phyloP scores from a whole-genome alignment of 2,113 vertebrate genomes.

The Hippopotamus amphibius region DNA sequence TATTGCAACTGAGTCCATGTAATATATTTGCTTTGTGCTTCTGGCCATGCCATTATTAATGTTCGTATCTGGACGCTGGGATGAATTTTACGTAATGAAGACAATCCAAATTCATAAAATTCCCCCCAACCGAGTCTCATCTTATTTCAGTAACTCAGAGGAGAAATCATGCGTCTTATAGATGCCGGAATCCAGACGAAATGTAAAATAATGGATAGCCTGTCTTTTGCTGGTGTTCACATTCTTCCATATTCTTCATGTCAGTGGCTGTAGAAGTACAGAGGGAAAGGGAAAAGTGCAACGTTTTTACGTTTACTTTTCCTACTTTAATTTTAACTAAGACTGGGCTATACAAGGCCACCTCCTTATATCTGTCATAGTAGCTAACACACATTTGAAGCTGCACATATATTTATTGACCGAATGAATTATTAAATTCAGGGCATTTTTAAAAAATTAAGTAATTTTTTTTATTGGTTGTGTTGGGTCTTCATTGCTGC shows the following conservation, averaged over 20 bases:
- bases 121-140: neutral
- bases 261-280: neutral
- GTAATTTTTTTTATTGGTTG: too few species aligned
- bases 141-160: neutral
- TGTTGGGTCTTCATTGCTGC: too few species aligned
- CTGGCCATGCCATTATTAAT: neutral
- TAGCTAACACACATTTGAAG: neutral
- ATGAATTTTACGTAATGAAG: neutral
- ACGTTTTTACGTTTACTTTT: neutral
- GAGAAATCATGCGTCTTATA: neutral
- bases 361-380: neutral
- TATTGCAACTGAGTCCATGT: neutral
- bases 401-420: neutral
- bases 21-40: neutral
- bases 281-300: neutral
- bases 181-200: neutral
- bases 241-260: neutral
- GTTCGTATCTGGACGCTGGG: neutral
- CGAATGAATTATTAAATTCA: constrained; percentile 34
- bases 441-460: neutral
- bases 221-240: neutral
- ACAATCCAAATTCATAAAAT: neutral
- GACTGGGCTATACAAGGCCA: neutral
- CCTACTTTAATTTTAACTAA: neutral
- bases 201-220: neutral